Percentiles rank a stretch among this genome's conserved stretches.
Evolutionary conservation across 1,140 invertebrate species (phyloP).

Genomic region (Heliothis virescens): DNA sequence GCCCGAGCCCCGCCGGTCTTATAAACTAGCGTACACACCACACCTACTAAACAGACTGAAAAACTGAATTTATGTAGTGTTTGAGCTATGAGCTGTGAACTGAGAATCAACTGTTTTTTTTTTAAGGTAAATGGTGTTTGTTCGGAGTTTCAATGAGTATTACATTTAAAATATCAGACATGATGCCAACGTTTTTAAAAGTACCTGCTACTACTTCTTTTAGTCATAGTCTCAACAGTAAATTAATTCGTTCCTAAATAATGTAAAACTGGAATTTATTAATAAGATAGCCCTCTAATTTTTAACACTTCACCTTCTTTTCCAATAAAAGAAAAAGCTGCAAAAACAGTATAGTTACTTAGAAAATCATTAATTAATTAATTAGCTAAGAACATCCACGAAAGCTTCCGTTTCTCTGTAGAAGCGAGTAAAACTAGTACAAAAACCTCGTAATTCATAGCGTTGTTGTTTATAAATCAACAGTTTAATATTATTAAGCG

Average conservation of each 20-base stretch:
- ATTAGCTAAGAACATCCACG: slow-evolving; percentile 3
- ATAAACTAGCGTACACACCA: slow-evolving; percentile 59
- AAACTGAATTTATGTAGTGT: slow-evolving; percentile 48
- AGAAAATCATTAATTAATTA: slow-evolving; percentile 2
- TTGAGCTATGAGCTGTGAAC: slow-evolving; percentile 15
- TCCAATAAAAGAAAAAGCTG: not conserved
- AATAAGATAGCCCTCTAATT: no score
- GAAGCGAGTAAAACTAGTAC: slow-evolving; percentile 48
- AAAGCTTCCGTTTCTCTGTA: slow-evolving; percentile 6
- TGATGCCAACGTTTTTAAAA: no score
- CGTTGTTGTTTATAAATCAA: slow-evolving; percentile 73
- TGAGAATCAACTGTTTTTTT: not conserved
- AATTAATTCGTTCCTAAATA: no score
- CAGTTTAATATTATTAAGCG: slow-evolving; percentile 81
- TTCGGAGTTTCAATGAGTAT: no score
- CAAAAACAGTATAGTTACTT: not conserved
- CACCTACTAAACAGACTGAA: slow-evolving; percentile 44
- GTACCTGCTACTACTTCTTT: no score
- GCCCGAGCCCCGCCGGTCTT: slow-evolving; percentile 48
- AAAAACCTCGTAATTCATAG: slow-evolving; percentile 55
- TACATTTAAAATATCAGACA: no score
- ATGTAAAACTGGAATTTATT: no score
- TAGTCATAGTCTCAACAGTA: no score
- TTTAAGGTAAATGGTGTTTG: not conserved
- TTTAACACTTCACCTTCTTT: not conserved